A percentile compares a stretch with the other conserved stretches of the same genome.
Evolutionary conservation across 2,888 invertebrate species (phyloP).

Genomic region (Hyposoter didymator): DNA sequence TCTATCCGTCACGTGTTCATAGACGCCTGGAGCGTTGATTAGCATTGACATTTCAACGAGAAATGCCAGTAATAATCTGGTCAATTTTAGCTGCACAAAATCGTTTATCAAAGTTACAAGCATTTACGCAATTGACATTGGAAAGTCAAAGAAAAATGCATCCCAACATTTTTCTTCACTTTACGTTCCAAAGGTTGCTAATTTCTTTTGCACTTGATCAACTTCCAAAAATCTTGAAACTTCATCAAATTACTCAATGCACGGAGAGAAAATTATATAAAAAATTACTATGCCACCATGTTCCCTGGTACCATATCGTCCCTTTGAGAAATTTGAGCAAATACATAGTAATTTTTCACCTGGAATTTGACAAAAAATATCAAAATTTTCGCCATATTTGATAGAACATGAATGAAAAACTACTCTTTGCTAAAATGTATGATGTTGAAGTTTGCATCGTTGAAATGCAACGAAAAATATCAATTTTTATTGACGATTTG

Average conservation of each 20-base stretch:
- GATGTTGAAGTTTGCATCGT: no score
- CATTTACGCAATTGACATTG: background rate
- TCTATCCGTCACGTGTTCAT: constrained; percentile 51
- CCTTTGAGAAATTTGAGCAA: no score
- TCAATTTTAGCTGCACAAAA: constrained; percentile 3
- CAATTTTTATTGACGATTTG: no score
- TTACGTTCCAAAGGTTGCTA: background rate
- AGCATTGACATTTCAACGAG: constrained; percentile 70
- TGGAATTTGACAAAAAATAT: no score
- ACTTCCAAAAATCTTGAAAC: background rate
- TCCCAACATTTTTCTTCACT: background rate
- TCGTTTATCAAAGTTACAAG: background rate
- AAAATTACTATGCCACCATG: no score
- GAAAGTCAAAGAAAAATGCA: background rate
- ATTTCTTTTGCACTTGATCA: background rate
- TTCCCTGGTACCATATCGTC: no score
- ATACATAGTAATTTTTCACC: no score
- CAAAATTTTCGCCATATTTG: no score
- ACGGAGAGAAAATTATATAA: no score
- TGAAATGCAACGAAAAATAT: no score
- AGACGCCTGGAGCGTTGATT: constrained; percentile 63
- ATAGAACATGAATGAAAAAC: no score
- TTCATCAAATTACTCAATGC: background rate
- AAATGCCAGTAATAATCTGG: constrained; percentile 22
- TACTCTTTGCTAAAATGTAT: no score